These are phyloP conservation scores for Habroteleia sp. DNA, from an alignment of 2,888 invertebrate genomes.

Conservation along the genomic window DNA sequence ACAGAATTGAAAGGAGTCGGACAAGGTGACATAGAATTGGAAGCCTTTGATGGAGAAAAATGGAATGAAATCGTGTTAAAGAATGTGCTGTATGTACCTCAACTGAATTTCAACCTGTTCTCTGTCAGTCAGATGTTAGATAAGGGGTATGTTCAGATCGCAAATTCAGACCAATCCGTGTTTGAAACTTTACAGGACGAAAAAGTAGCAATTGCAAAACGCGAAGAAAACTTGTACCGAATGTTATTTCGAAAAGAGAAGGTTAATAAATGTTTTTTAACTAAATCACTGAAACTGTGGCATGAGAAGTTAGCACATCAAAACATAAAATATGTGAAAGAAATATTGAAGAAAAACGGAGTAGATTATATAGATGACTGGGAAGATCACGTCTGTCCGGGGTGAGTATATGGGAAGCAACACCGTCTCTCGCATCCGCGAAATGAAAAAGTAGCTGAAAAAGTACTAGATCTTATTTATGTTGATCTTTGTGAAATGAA, in stretches of 20 bases:
- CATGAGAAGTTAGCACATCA: background rate
- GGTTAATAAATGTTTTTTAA: background rate
- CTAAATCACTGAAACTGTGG: background rate
- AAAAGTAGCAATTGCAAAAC: background rate
- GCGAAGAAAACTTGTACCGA: background rate
- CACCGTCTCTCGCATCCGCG: background rate
- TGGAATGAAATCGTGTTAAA: background rate
- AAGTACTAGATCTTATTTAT: background rate
- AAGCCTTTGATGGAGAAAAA: background rate
- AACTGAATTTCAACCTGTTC: background rate
- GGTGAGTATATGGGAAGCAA: background rate
- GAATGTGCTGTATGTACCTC: background rate
- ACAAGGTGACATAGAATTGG: background rate
- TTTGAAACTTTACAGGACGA: background rate
- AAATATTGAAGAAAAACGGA: background rate
- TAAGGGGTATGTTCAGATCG: background rate
- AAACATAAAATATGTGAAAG: background rate
- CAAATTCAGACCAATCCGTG: background rate
- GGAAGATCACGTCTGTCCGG: background rate
- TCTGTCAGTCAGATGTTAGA: background rate
- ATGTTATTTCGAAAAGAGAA: background rate
- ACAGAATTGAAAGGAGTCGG: background rate
- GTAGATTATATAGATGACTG: background rate
- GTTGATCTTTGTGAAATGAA: no score
- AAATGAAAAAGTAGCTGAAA: background rate